Conservation (phyloP, 2,113 vertebrate species). For the Tylochromis polylepis region DNA sequence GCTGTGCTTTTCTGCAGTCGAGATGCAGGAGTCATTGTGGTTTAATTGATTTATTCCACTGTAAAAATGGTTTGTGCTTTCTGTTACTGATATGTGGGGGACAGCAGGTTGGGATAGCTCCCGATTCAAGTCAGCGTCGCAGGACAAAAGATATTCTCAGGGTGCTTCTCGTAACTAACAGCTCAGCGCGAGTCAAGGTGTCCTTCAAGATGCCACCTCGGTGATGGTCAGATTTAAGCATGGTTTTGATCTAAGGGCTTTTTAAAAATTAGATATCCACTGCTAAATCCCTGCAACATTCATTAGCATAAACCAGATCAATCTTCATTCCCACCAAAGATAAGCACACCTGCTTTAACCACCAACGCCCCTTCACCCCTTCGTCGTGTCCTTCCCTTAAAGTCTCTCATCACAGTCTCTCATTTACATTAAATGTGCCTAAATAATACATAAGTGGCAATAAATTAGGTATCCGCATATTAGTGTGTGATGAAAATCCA, state of each 20-base stretch:
- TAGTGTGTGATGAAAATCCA: conserved; percentile 49
- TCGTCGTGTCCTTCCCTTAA: not conserved
- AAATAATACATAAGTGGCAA: conserved; percentile 66
- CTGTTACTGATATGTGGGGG: conserved; percentile 50
- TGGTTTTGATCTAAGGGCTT: conserved; percentile 47
- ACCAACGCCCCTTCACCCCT: not conserved
- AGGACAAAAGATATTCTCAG: not conserved
- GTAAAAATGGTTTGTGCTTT: conserved; percentile 6
- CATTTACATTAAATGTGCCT: conserved; percentile 58
- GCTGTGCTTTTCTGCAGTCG: conserved; percentile 21
- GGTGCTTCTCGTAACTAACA: not conserved
- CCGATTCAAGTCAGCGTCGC: not conserved
- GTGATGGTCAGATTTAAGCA: conserved; percentile 67
- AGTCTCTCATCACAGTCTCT: not conserved
- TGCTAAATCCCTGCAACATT: conserved; percentile 42
- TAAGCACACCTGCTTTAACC: conserved; percentile 9
- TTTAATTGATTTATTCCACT: not conserved
- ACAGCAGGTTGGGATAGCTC: conserved; percentile 1
- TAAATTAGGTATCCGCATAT: conserved; percentile 60
- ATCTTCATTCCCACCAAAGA: conserved; percentile 78
- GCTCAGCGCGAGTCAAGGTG: not conserved
- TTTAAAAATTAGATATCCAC: conserved; percentile 12
- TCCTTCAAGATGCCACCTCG: conserved; percentile 34
- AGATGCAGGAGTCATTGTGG: not conserved
- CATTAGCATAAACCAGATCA: conserved; percentile 61